Evolutionary conservation across 2,888 invertebrate species (phyloP), one percentile per base, ranked within the genome.

Genomic region (Zygothrica quintamaculata): DNA sequence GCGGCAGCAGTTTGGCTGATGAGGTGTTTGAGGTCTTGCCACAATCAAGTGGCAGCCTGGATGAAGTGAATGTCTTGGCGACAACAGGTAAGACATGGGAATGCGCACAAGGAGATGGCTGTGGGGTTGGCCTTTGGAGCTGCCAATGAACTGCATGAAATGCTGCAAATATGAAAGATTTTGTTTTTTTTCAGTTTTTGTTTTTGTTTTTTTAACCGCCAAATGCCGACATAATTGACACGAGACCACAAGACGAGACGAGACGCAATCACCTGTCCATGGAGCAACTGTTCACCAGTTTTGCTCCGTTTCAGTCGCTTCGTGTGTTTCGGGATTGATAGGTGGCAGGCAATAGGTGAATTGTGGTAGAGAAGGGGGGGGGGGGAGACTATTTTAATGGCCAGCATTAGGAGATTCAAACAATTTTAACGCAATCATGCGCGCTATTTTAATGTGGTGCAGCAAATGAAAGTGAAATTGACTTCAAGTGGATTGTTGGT

Each of bases 381-480:
- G 25, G 9, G 16, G 16, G 29, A 29, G 59, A 36, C 61, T 62
- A 79, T 84, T 84, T 81, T 81, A 85, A 87, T 87, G 79, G 71
- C 50, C 68, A 77, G 70, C 84, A 84, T 86, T 86, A 86, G 81
- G 78, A 86, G 84, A 81, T 85, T 65, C 70, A 85, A 79, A 85
- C 77, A 87, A 88, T 88, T 87, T 81, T 77, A 87, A 84, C 79
- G 87, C 88, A 87, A 87, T 88, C 87, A 88, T 84, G 86, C 84
- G 81, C 72, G 78, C 44, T 78, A 82, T 82, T 85, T 82, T 82
- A 82, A 82, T 85, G 84, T 80, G 86, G 65, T 64, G 55, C 74
- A 71, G 65, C 66, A 70, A 82, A 84, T 84, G 88, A 88, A 88
- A 88, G 88, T 88, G 77, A 84, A 86, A 84, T 81, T 64, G 39